These are phyloP conservation scores for Enteromius afrohamiltoni DNA, from an alignment of 2,797 vertebrate species.

Conservation along the genomic window DNA sequence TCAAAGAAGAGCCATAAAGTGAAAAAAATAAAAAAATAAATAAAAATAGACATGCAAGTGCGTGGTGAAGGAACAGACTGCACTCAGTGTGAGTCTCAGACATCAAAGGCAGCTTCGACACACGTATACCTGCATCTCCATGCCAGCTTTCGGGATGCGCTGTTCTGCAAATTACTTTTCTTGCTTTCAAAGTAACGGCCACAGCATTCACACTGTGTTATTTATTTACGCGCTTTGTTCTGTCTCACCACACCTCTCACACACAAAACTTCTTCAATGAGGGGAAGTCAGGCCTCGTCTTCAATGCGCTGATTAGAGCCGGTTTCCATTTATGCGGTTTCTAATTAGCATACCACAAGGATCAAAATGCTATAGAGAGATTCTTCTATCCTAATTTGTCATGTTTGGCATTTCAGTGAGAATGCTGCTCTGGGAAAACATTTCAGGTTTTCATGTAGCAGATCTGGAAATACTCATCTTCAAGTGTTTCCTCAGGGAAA, in stretches of 20 bases:
- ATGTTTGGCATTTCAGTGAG: conserved; percentile 18
- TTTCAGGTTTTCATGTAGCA: neutral
- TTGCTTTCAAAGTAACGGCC: conserved; percentile 48
- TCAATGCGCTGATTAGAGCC: neutral
- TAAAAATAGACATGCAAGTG: neutral
- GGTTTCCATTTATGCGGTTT: conserved; percentile 4
- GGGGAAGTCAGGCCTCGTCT: conserved; percentile 10
- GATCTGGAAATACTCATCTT: conserved; percentile 6
- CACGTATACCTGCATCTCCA: conserved; percentile 7
- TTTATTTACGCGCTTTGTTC: conserved; percentile 51
- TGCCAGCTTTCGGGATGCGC: neutral
- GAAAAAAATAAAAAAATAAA: conserved; percentile 3
- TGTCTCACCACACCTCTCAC: conserved; percentile 17
- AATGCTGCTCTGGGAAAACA: neutral
- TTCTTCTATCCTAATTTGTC: conserved; percentile 10
- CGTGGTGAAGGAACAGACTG: neutral
- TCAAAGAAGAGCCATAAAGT: conserved; percentile 31
- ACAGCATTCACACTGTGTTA: conserved; percentile 28
- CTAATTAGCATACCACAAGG: conserved; percentile 26
- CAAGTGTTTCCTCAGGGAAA: conserved; percentile 2
- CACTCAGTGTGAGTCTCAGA: neutral
- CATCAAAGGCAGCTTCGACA: conserved; percentile 27
- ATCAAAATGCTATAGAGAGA: conserved; percentile 17
- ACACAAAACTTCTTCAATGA: neutral
- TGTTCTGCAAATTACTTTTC: conserved; percentile 48